Percentiles rank a stretch among this genome's conserved stretches.
Conservation (phyloP, 2,797 vertebrate species). For the Muscicapa comitata region DNA sequence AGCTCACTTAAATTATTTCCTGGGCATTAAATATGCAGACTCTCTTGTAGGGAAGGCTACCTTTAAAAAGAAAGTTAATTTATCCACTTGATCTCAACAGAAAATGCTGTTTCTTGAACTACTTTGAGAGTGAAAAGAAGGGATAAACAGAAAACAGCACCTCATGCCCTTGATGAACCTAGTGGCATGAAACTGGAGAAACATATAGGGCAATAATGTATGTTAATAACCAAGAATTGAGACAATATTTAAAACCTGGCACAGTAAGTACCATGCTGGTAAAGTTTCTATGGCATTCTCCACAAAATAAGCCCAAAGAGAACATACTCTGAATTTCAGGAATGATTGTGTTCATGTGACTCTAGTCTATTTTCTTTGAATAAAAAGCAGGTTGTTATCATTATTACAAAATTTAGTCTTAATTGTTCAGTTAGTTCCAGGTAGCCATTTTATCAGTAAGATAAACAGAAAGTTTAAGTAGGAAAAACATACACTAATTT, state of each 20-base stretch:
- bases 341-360: not conserved
- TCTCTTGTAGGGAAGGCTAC: not conserved
- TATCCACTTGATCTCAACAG: not conserved
- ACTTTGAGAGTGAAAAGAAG: not conserved
- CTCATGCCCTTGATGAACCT: not conserved
- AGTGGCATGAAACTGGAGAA: not conserved
- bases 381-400: not conserved
- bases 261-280: not conserved
- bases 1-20: not conserved
- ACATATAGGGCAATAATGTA: not conserved
- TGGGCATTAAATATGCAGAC: not conserved
- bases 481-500: not conserved
- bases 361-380: not conserved
- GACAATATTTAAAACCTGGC: not conserved
- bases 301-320: not conserved
- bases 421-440: not conserved
- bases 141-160: not conserved
- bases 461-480: not conserved
- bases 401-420: not conserved
- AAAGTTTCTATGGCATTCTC: not conserved
- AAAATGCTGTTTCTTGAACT: not conserved
- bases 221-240: not conserved
- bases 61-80: not conserved
- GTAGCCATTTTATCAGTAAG: not conserved
- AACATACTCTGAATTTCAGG: not conserved